Percentiles rank a stretch among this genome's conserved stretches.
Conservation (phyloP, 1,140 invertebrate genomes). For the Drosophila prosaltans region DNA sequence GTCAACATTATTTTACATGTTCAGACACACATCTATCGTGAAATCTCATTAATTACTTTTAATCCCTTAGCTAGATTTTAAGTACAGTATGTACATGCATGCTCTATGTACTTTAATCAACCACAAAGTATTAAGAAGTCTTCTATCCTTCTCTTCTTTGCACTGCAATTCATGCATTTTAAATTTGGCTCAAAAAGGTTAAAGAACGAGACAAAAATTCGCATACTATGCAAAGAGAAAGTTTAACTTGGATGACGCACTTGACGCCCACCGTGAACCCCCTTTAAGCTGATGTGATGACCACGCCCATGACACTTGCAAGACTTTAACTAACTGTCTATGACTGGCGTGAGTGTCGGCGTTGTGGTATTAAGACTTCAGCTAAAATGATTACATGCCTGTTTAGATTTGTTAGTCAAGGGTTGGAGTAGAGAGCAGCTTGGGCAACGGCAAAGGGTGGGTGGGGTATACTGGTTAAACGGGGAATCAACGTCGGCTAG, state of each 20-base stretch:
- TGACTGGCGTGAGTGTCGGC: constrained; percentile 61
- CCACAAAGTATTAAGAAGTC: constrained; percentile 21
- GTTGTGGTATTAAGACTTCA: constrained; percentile 74
- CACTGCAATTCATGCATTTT: constrained; percentile 27
- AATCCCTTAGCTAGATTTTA: neutral
- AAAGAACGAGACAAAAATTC: neutral
- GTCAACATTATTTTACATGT: neutral
- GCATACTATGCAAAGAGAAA: neutral
- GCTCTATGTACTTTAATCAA: constrained; percentile 50
- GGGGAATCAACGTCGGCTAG: constrained; percentile 23
- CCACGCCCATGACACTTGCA: neutral
- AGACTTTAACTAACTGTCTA: constrained; percentile 69
- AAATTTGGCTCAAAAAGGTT: constrained; percentile 57
- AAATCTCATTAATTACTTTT: constrained; percentile 4
- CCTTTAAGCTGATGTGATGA: neutral
- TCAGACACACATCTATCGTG: neutral
- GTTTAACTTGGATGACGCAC: constrained; percentile 28
- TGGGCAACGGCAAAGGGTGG: neutral
- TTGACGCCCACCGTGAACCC: neutral
- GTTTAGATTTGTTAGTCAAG: constrained; percentile 76
- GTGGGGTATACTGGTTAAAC: constrained; percentile 4
- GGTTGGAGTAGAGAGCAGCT: neutral
- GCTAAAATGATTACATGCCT: constrained; percentile 80
- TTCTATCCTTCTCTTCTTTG: too few species aligned
- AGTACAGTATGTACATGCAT: constrained; percentile 14